A percentile compares a stretch with the other conserved stretches of the same genome.
These are phyloP conservation scores for Orthonychiurus folsomi DNA, from an alignment of 2,888 invertebrate genomes.

Conservation along the genomic window DNA sequence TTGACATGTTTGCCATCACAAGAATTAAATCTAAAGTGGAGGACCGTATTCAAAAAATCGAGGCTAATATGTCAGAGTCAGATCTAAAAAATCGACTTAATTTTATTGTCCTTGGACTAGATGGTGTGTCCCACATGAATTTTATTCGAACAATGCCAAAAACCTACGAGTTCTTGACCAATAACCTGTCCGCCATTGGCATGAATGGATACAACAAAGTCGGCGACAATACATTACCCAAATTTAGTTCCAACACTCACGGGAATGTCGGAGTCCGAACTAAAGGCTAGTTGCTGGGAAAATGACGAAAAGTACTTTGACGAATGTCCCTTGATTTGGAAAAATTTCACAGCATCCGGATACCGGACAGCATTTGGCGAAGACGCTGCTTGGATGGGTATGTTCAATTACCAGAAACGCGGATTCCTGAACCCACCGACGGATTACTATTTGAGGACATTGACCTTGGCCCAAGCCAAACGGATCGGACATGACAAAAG, in stretches of 20 bases:
- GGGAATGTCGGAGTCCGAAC: constrained; percentile 59
- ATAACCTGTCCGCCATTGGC: constrained; percentile 58
- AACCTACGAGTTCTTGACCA: constrained; percentile 55
- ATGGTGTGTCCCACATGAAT: constrained; percentile 76
- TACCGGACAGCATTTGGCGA: constrained; percentile 74
- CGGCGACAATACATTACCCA: constrained; percentile 86
- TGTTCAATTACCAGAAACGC: constrained; percentile 67
- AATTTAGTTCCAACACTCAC: constrained; percentile 71
- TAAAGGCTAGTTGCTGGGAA: constrained; percentile 57
- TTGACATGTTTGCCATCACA: constrained; percentile 27
- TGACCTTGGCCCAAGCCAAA: constrained; percentile 18
- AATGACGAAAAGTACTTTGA: constrained; percentile 57
- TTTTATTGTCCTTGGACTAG: constrained; percentile 71
- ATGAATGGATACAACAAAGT: constrained; percentile 86
- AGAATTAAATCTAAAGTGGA: constrained; percentile 23
- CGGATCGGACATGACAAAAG: constrained; percentile 56
- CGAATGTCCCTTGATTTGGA: constrained; percentile 75
- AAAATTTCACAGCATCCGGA: constrained; percentile 60
- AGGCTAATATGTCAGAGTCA: background rate
- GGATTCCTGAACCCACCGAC: constrained; percentile 74
- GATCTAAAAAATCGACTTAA: constrained; percentile 45
- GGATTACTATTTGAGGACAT: constrained; percentile 60
- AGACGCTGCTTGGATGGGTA: constrained; percentile 66
- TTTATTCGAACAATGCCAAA: constrained; percentile 69
- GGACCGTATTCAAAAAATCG: constrained; percentile 13